Percentiles rank a stretch among this genome's conserved stretches.
phyloP scores from a whole-genome alignment of 2,113 vertebrate genomes.

The Dissostichus mawsoni region DNA sequence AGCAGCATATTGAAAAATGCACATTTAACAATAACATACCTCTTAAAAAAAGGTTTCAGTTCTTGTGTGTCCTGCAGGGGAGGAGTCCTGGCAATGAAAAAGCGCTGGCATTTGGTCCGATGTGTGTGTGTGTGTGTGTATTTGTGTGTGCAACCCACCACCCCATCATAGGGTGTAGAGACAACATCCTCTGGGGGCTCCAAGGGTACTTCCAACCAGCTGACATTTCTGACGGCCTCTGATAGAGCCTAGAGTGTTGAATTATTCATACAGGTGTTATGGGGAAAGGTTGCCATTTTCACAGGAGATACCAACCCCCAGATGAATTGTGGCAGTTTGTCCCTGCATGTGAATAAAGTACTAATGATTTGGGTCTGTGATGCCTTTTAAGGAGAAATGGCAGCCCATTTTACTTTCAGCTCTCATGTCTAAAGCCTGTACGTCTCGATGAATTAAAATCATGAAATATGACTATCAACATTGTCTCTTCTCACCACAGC shows the following conservation, averaged over 20 bases:
- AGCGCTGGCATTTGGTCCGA: slow-evolving; percentile 56
- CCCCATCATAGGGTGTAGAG: slow-evolving; percentile 52
- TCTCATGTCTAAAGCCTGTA: slow-evolving; percentile 39
- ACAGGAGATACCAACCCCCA: slow-evolving; percentile 56
- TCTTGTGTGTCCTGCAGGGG: slow-evolving; percentile 41
- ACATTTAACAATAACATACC: slow-evolving; percentile 7
- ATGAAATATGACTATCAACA: neutral
- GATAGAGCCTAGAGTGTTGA: slow-evolving; percentile 73
- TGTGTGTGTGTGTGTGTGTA: slow-evolving; percentile 23
- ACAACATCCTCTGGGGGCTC: slow-evolving; percentile 68
- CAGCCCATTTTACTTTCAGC: slow-evolving; percentile 40
- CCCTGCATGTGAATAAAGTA: slow-evolving; percentile 59
- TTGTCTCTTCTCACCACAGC: neutral
- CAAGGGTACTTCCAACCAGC: slow-evolving; percentile 60
- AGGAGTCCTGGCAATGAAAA: slow-evolving; percentile 40
- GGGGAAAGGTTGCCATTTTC: slow-evolving; percentile 74
- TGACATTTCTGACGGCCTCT: slow-evolving; percentile 82
- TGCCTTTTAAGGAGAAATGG: slow-evolving; percentile 62
- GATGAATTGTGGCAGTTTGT: slow-evolving; percentile 67
- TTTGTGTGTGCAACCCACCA: slow-evolving; percentile 40
- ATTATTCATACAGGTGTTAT: slow-evolving; percentile 80
- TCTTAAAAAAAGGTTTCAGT: slow-evolving; percentile 11
- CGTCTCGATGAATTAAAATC: slow-evolving; percentile 2
- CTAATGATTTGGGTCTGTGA: slow-evolving; percentile 52
- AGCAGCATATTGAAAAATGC: neutral